phyloP scores from a whole-genome alignment of 2,888 invertebrate species.

The Pyrochroa serraticornis region DNA sequence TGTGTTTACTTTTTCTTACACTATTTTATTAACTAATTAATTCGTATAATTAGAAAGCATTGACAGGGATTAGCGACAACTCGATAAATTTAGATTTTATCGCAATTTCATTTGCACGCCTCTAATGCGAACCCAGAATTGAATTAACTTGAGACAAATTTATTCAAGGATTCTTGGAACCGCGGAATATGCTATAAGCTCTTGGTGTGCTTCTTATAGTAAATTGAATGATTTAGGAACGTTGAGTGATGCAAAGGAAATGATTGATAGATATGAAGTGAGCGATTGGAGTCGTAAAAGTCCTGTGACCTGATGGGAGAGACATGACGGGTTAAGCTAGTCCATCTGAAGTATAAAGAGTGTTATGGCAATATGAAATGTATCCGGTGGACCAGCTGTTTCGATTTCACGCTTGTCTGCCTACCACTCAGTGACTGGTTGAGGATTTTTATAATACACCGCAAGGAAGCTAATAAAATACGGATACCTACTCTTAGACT shows the following conservation, averaged over 20 bases:
- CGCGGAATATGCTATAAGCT: too few species aligned
- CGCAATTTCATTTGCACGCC: background rate
- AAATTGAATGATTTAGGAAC: too few species aligned
- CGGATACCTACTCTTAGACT: too few species aligned
- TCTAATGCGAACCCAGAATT: background rate
- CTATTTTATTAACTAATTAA: conserved; percentile 13
- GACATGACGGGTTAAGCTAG: conserved; percentile 14
- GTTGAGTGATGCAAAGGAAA: too few species aligned
- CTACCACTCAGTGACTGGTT: conserved; percentile 15
- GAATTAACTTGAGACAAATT: too few species aligned
- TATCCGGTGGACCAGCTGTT: conserved; percentile 27
- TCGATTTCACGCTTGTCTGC: conserved; percentile 33
- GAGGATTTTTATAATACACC: conserved; percentile 17
- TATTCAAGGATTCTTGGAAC: too few species aligned
- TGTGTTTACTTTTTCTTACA: conserved; percentile 19
- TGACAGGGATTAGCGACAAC: background rate
- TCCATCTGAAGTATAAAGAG: conserved; percentile 19
- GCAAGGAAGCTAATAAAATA: conserved; percentile 17
- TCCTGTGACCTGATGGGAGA: background rate
- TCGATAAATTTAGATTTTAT: background rate
- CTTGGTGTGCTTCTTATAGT: too few species aligned
- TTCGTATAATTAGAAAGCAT: conserved; percentile 12
- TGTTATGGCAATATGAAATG: conserved; percentile 22
- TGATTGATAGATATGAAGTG: too few species aligned
- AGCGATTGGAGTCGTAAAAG: too few species aligned